Percentiles rank a stretch among this genome's conserved stretches.
phyloP scores from a whole-genome alignment of 2,797 vertebrate genomes.

The Dallia pectoralis region DNA sequence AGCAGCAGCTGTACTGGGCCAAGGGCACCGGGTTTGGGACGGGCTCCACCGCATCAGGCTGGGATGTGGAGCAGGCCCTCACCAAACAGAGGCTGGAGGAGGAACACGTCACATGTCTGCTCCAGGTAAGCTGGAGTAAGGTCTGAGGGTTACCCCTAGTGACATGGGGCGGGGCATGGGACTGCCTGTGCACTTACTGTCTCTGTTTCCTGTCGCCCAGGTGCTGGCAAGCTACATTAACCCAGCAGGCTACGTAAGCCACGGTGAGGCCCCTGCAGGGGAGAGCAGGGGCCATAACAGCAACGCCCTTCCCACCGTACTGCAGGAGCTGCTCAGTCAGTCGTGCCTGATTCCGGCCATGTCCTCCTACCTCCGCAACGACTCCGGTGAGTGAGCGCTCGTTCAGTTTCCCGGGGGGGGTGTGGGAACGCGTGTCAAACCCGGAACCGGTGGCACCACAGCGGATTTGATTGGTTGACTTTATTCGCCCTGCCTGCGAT shows the following conservation, averaged over 20 bases:
- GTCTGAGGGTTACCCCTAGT: background rate
- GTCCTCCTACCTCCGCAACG: conserved; percentile 97
- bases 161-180: background rate
- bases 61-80: conserved; percentile 98
- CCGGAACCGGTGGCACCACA: background rate
- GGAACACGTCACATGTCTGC: conserved; percentile 96
- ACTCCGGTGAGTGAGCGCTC: conserved; percentile 81
- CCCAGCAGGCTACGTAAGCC: conserved; percentile 81
- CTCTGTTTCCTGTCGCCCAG: conserved; percentile 57
- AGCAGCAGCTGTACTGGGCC: conserved; percentile 98
- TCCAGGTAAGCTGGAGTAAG: conserved; percentile 77
- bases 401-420: background rate
- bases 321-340: conserved; percentile 93
- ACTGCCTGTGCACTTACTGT: background rate
- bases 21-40: conserved; percentile 99
- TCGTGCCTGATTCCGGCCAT: conserved; percentile 98
- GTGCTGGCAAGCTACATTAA: conserved; percentile 99
- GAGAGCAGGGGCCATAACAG: conserved; percentile 87
- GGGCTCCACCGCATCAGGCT: conserved; percentile 97
- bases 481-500: background rate
- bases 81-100: conserved; percentile 97
- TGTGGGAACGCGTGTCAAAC: background rate
- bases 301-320: conserved; percentile 86
- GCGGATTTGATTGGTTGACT: background rate
- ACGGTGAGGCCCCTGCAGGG: conserved; percentile 75